Evolutionary conservation across 2,888 invertebrate species (phyloP), one percentile per base, ranked within the genome.

Genomic region (Nipponacmea schrenckii): DNA sequence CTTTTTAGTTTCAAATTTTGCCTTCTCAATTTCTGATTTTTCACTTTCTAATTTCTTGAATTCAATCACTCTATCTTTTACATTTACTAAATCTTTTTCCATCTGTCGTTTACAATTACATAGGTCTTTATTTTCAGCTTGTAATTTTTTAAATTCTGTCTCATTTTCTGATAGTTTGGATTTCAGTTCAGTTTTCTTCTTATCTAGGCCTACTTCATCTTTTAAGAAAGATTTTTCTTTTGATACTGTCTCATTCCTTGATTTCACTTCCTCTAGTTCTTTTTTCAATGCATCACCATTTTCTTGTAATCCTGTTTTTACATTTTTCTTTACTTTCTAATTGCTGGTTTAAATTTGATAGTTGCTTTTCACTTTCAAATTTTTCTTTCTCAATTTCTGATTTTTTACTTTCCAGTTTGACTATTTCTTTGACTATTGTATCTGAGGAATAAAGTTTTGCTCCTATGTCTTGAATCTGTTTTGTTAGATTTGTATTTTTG

Each of bases 141-240:
- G 2, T 56, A 31, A 12, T 2, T n/a, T 46, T 14, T 2, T 64
- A 26, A 46, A 67, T n/a, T 68, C 64, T 26, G 27, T 67, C 24
- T 14, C 50, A 56, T 64, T 27, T 26, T 65, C 26, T 26, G 46
- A 50, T 65, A 31, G 64, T 50, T 45, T 64, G 26, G 45, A 39
- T 44, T 72, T 62, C n/a, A 62, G 24, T 12, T 65, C 62, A 3
- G 44, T n/a, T 75, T 76, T 46, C 73, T 75, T n/a, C n/a, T n/a
- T 8, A 69, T 74, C 27, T 62, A 64, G n/a, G n/a, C n/a, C n/a
- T n/a, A n/a, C n/a, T n/a, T n/a, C n/a, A n/a, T n/a, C n/a, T n/a
- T n/a, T n/a, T n/a, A n/a, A n/a, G n/a, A n/a, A n/a, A n/a, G n/a
- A n/a, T n/a, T n/a, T n/a, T n/a, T n/a, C n/a, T n/a, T n/a, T n/a